Evolutionary conservation across 2,888 invertebrate species (phyloP), one percentile per base, ranked within the genome.

Genomic region (Perizoma flavofasciatum): DNA sequence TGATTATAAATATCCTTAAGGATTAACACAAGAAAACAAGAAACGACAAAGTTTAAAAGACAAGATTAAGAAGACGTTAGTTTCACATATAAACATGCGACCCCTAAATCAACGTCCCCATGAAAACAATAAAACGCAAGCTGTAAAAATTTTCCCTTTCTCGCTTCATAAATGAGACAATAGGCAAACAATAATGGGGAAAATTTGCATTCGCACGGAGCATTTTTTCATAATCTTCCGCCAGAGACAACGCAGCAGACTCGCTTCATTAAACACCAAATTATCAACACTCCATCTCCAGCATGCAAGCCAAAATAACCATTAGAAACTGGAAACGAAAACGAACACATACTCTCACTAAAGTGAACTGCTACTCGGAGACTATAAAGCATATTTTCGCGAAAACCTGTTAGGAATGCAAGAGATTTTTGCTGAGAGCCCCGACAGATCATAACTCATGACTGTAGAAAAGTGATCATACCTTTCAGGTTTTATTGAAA

Each of bases 261-360:
- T 81, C 81, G 88, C 86, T 91, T 91, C 91, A 91, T 92, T 91
- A 89, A 90, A 83, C 86, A 73, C 76, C 82, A 88, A 90, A 92
- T 91, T 89, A 90, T 89, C 88, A 85, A 83, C 85, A 84, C 82
- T 83, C 82, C 77, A 81, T 77, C 75, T 74, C 69, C 65, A 73
- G 76, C 73, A 79, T 77, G 73, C 88, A 88, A 80, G 79, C 81
- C 65, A 86, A 89, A 86, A 82, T 84, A 82, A 83, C 79, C 87
- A 79, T 82, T 88, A 85, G 75, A 70, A 66, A 67, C 72, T 71
- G 66, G 70, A 69, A 61, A 65, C 66, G 74, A 75, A 80, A 77
- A 68, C 69, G 52, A 70, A 71, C 75, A 70, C 67, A 74, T 71
- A 64, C 55, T 59, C 69, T 67, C 65, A 56, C 64, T 63, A 66